Base-by-base conservation (phyloP, 2,888 invertebrate species). In the Acanthosepion esculentum region DNA sequence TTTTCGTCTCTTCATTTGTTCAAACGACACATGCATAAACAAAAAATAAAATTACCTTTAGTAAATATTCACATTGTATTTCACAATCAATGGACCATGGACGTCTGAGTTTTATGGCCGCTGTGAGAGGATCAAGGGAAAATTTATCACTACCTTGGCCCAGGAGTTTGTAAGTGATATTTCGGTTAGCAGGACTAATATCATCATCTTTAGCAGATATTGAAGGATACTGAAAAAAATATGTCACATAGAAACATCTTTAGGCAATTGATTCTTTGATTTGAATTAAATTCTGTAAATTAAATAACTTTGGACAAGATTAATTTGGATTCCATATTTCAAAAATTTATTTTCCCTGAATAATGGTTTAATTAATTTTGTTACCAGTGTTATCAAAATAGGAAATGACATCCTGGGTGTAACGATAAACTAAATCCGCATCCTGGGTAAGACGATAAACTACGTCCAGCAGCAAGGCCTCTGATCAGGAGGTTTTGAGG, bases 51-150 rank as follows among this genome's bases (percentile, higher is more conserved):
- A 78, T 33, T 93, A 95, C 95, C 94, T 92, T 92, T n/a, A 95
- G 91, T 12, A 92, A 59, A 78, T 95, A 95, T 64, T 92, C 50
- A 59, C 94, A 41, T 50, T 92, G 48, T 48, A 23, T 59, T 93
- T 95, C 95, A 92, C 95, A 95, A 92, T 95, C 95, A 59, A 95
- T 94, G 0, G 93, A 64, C 41, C 94, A 78, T 5, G 95, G 91
- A 41, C 64, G 92, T 91, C 41, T 94, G 48, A 95, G 92, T 33
- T 48, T 91, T 12, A 95, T 48, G 29, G n/a, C 91, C 7, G 95
- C 95, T 48, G 94, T 94, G 7, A 48, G 91, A 18, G 92, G 64
- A 91, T 95, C 94, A 55, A 95, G 94, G 29, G n/a, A 0, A 91
- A 95, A 95, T 48, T 91, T 33, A 41, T 95, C 95, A 91, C 92